Percentiles rank a stretch among this genome's conserved stretches.
Conservation (phyloP, 1,140 invertebrate species). For the Laupala kohalensis region DNA sequence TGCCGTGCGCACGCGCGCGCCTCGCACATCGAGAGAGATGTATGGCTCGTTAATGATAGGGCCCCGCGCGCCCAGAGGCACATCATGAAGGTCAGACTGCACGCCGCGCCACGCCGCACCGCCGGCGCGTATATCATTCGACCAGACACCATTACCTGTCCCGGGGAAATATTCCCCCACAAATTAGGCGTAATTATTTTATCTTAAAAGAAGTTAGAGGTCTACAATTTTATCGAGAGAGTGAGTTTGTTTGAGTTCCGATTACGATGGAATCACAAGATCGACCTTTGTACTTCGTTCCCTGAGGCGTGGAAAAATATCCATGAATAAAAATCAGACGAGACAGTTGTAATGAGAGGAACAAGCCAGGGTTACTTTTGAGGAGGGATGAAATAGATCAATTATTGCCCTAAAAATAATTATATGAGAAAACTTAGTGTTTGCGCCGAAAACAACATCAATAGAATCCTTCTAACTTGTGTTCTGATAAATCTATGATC, state of each 20-base stretch:
- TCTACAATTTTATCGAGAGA: not conserved
- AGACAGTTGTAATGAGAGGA: no score
- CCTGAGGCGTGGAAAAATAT: not conserved
- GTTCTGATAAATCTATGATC: no score
- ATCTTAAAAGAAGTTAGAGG: not conserved
- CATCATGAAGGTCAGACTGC: not conserved
- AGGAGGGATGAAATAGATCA: no score
- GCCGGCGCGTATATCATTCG: not conserved
- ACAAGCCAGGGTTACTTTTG: no score
- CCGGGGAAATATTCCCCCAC: not conserved
- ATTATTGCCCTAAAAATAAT: no score
- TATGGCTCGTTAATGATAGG: not conserved
- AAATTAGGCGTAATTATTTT: not conserved
- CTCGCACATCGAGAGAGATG: not conserved
- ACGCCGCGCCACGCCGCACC: no score
- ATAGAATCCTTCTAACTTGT: no score
- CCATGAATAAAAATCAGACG: not conserved
- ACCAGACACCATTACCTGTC: not conserved
- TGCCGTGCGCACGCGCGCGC: no score
- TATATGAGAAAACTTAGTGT: no score
- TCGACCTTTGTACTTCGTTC: not conserved
- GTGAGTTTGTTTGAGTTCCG: not conserved
- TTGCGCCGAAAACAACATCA: no score
- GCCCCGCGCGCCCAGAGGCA: no score
- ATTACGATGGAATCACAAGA: not conserved